Evolutionary conservation across 2,113 vertebrate genomes (phyloP).

Genomic region (Plestiodon gilberti): DNA sequence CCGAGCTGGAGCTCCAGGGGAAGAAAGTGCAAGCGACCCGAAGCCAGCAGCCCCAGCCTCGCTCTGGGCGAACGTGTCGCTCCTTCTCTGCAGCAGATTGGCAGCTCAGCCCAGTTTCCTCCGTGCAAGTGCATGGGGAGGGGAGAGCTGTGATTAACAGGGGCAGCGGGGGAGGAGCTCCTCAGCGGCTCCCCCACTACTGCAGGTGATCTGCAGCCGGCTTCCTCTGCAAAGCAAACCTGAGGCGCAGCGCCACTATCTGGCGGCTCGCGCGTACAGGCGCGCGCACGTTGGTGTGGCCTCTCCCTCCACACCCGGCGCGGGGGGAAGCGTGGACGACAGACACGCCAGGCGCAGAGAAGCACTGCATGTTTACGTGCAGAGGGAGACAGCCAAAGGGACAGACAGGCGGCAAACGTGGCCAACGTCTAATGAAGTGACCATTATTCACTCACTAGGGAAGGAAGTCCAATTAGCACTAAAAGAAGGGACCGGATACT

Average conservation of each 20-base stretch:
- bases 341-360: background rate
- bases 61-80: background rate
- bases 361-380: constrained; percentile 23
- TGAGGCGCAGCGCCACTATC: constrained; percentile 72
- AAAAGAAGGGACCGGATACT: background rate
- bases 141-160: constrained; percentile 43
- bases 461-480: background rate
- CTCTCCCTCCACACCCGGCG: background rate
- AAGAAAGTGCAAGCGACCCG: constrained; percentile 32
- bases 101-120: constrained; percentile 30
- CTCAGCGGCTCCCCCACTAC: constrained; percentile 41
- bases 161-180: constrained; percentile 70
- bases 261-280: constrained; percentile 21
- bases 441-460: too few relatives aligned
- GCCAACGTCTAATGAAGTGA: background rate
- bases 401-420: background rate
- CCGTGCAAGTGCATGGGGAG: constrained; percentile 30
- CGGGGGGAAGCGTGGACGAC: background rate
- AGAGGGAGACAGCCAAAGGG: background rate
- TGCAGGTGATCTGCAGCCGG: constrained; percentile 76
- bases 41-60: constrained; percentile 36
- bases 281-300: background rate
- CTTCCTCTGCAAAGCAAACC: constrained; percentile 40
- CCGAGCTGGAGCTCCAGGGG: constrained; percentile 40
- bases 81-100: constrained; percentile 40